These are phyloP conservation scores for Drosophila bocqueti DNA, from an alignment of 1,140 invertebrate genomes.

Conservation along the genomic window DNA sequence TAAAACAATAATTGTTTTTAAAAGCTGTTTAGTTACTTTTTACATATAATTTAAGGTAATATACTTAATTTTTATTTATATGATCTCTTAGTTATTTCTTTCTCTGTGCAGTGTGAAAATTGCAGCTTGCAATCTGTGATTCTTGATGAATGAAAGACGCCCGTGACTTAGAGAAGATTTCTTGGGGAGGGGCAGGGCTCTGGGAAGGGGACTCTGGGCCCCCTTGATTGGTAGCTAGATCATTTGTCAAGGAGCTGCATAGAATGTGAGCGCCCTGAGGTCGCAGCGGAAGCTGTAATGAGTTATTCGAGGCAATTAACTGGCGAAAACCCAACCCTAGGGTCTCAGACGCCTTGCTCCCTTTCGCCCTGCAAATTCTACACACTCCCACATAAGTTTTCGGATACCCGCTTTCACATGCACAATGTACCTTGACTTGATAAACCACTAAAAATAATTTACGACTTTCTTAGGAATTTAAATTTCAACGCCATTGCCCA, in stretches of 20 bases:
- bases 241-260: constrained; percentile 78
- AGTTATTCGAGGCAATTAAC: constrained; percentile 79
- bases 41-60: not conserved
- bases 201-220: constrained; percentile 1
- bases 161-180: constrained; percentile 17
- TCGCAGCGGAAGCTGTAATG: constrained; percentile 79
- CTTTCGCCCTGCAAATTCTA: constrained; percentile 6
- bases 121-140: constrained; percentile 14
- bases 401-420: constrained; percentile 46
- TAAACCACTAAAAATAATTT: constrained; percentile 84
- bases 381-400: constrained; percentile 44
- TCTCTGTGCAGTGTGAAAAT: not conserved
- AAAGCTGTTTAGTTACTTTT: not conserved
- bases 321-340: constrained; percentile 23
- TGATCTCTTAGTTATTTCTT: not conserved
- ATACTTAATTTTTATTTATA: too few relatives aligned
- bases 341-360: constrained; percentile 6
- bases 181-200: not conserved
- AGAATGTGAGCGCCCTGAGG: constrained; percentile 66
- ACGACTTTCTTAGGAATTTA: constrained; percentile 80
- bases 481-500: constrained; percentile 72
- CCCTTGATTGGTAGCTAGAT: constrained; percentile 63
- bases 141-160: constrained; percentile 67
- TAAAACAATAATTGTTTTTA: fast-evolving
- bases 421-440: constrained; percentile 67